Evolutionary conservation across 1,140 invertebrate species (phyloP).

Genomic region (Lordiphosa stackelbergi): DNA sequence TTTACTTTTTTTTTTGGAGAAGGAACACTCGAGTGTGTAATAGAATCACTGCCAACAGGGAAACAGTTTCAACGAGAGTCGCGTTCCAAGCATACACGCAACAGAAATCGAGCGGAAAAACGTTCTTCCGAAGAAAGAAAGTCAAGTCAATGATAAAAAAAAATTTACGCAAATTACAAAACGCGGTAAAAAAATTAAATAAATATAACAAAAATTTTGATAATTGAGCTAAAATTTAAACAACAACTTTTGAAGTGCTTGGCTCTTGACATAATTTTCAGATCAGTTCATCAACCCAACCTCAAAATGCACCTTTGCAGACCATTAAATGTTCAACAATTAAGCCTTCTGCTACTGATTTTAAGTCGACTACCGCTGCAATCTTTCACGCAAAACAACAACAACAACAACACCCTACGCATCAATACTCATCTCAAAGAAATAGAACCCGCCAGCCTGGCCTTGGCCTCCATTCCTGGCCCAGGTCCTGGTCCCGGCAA

Average conservation of each 20-base stretch:
- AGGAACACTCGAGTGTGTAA: conserved; percentile 60
- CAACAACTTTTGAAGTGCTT: too few species aligned
- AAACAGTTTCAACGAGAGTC: conserved; percentile 62
- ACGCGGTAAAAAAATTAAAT: background rate
- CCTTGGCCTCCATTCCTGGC: conserved; percentile 44
- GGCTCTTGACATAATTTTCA: background rate
- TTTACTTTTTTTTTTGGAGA: conserved; percentile 46
- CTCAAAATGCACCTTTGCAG: too few species aligned
- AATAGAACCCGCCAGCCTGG: conserved; percentile 28
- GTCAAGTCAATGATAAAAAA: background rate
- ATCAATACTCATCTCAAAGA: conserved; percentile 60
- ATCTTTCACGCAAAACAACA: background rate
- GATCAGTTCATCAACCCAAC: background rate
- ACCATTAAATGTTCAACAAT: too few species aligned
- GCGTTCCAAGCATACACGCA: conserved; percentile 57
- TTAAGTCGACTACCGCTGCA: too few species aligned
- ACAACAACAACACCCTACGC: conserved; percentile 19
- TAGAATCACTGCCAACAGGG: conserved; percentile 48
- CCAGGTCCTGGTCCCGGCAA: conserved; percentile 33
- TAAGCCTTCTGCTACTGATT: too few species aligned
- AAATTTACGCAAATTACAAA: background rate
- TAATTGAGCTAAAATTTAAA: too few species aligned
- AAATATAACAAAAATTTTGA: background rate
- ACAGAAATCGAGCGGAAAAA: conserved; percentile 28
- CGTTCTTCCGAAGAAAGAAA: conserved; percentile 1